phyloP scores from a whole-genome alignment of 1,140 invertebrate species.

The Zaprionus nigranus region DNA sequence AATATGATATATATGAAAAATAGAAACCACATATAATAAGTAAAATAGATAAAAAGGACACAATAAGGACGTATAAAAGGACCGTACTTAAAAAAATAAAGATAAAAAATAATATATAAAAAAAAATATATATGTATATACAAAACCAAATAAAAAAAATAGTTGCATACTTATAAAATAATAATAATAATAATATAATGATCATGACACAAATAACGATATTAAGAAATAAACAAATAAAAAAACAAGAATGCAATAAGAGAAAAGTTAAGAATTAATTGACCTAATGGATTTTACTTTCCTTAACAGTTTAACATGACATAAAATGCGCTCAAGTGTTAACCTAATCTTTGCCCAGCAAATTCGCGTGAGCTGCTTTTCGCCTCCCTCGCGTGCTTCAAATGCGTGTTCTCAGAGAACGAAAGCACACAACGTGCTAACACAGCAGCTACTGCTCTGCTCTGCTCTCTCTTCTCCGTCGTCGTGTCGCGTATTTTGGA shows the following conservation, averaged over 20 bases:
- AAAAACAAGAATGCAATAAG: background rate
- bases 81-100: too few species aligned
- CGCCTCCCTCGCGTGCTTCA: background rate
- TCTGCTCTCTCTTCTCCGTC: conserved; percentile 4
- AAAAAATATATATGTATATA: too few species aligned
- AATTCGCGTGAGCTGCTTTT: background rate
- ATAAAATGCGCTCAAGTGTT: background rate
- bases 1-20: too few species aligned
- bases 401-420: conserved; percentile 20
- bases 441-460: conserved; percentile 30
- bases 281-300: background rate
- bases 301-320: background rate
- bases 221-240: too few species aligned
- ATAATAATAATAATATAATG: background rate
- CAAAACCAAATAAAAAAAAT: background rate
- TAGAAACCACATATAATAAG: too few species aligned
- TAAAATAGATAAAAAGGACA: too few species aligned
- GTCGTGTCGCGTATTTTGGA: conserved; percentile 63
- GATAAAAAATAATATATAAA: too few species aligned
- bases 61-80: too few species aligned
- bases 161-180: too few species aligned
- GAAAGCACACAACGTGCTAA: conserved; percentile 9
- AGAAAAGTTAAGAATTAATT: background rate
- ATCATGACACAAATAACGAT: too few species aligned
- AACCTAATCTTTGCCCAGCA: background rate